phyloP scores from a whole-genome alignment of 2,888 invertebrate genomes.

The Calameuta filiformis region DNA sequence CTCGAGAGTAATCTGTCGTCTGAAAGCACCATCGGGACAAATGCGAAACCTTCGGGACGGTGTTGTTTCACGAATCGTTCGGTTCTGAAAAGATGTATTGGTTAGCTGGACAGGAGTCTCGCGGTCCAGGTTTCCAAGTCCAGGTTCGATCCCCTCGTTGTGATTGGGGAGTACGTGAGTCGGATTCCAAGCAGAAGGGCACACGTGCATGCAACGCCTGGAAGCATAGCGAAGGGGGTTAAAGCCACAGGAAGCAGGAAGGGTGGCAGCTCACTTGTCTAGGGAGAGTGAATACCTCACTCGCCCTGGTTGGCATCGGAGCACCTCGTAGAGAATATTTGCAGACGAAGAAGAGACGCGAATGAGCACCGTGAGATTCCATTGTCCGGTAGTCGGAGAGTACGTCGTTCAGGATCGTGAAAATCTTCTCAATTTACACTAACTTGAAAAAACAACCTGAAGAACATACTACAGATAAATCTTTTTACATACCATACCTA shows the following conservation, averaged over 20 bases:
- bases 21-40: conserved; percentile 27
- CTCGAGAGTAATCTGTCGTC: conserved; percentile 29
- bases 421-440: background rate
- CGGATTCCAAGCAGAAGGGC: conserved; percentile 36
- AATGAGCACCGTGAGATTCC: background rate
- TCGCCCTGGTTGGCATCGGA: background rate
- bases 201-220: conserved; percentile 37
- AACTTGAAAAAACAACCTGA: background rate
- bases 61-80: conserved; percentile 22
- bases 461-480: background rate
- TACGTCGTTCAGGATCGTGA: background rate
- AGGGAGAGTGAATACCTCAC: conserved; percentile 4
- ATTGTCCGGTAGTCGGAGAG: background rate
- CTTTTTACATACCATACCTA: background rate
- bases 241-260: conserved; percentile 3
- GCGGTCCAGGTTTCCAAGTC: conserved; percentile 20
- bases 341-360: background rate
- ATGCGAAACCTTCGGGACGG: conserved; percentile 24
- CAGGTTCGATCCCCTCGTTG: conserved; percentile 41
- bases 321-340: conserved; percentile 1
- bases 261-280: conserved; percentile 2
- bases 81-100: conserved; percentile 27
- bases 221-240: background rate
- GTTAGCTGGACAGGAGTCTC: conserved; percentile 35
- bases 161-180: conserved; percentile 45